phyloP scores from a whole-genome alignment of 2,113 vertebrate species.

The Hemicordylus capensis region DNA sequence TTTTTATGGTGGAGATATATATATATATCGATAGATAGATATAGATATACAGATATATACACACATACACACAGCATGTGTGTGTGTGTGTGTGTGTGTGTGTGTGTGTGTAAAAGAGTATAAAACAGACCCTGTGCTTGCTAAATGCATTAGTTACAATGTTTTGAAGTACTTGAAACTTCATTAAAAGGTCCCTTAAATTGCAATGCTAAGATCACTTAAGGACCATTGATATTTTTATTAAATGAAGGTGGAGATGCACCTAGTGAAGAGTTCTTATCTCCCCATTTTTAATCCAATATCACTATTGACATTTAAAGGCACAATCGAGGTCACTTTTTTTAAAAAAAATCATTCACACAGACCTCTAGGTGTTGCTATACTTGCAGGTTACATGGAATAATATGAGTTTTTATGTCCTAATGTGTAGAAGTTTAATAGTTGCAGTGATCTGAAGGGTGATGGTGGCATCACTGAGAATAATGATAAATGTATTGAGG shows the following conservation, averaged over 20 bases:
- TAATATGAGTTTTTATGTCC: conserved; percentile 29
- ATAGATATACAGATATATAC: too few relatives aligned
- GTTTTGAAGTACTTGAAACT: conserved; percentile 26
- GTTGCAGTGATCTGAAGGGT: conserved; percentile 24
- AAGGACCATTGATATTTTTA: not conserved
- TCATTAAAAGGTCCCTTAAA: conserved; percentile 25
- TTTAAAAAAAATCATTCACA: not conserved
- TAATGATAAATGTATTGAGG: conserved; percentile 40
- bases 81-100: too few relatives aligned
- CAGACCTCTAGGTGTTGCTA: conserved; percentile 3
- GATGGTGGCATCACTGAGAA: conserved; percentile 45
- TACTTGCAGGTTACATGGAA: conserved; percentile 42
- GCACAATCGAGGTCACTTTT: conserved; percentile 21
- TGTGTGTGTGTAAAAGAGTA: too few relatives aligned
- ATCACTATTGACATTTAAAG: conserved; percentile 13
- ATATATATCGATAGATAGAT: too few relatives aligned
- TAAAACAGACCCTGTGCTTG: conserved; percentile 9
- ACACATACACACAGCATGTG: too few relatives aligned
- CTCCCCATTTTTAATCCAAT: conserved; percentile 2
- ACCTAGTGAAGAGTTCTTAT: conserved; percentile 14
- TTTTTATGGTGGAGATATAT: too few relatives aligned
- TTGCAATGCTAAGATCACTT: conserved; percentile 11
- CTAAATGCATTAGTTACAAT: conserved; percentile 23
- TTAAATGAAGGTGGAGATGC: conserved; percentile 19
- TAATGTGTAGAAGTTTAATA: conserved; percentile 47